Base-by-base conservation (phyloP, 1,140 invertebrate genomes). In the Hypsibius dujardini region DNA sequence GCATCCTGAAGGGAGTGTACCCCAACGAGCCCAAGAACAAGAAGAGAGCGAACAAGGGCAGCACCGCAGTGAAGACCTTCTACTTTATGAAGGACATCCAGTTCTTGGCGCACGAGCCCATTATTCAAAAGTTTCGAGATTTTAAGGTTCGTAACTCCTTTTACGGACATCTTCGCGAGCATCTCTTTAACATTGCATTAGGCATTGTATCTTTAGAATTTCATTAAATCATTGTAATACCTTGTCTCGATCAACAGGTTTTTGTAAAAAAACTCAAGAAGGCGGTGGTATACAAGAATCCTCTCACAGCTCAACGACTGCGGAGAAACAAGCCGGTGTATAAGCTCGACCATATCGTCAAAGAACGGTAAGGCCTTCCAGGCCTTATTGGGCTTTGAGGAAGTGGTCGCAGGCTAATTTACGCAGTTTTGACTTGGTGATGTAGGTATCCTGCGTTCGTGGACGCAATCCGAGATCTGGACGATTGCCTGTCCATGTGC, bases 1-100 rank as follows among this genome's bases (percentile, higher is more conserved):
- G 94, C 77, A 97, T 98, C 75, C 77, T 98, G 2, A 98, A 98
- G 84, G 95, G 96, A 1, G 94, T 99, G 72, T 98, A 98, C 82
- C 96, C 96, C 3, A 85, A 95, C 71, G 95, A 99, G 81, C 96
- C 96, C 0, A 86, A 87, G 70, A 91, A 97, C 78, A 86, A 92
- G 50, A 95, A 95, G 78, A 86, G 89, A 75, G 94, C 90, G 1
- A 90, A 94, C 76, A 90, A 90, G 79, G 95, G 95, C 15, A 85
- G 86, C 69, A 86, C 87, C 2, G 87, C 88, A 28, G 90, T 91
- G 46, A 94, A 92, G 82, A 95, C 91, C 1, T 80, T 92, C 40
- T 98, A 97, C 78, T 87, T 90, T 76, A 85, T 88, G 46, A 98
- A 98, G 81, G 96, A 99, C 77, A 98, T 99, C 73, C 89, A 92